Evolutionary conservation across 2,797 vertebrate species (phyloP).

Genomic region (Myotis myotis): DNA sequence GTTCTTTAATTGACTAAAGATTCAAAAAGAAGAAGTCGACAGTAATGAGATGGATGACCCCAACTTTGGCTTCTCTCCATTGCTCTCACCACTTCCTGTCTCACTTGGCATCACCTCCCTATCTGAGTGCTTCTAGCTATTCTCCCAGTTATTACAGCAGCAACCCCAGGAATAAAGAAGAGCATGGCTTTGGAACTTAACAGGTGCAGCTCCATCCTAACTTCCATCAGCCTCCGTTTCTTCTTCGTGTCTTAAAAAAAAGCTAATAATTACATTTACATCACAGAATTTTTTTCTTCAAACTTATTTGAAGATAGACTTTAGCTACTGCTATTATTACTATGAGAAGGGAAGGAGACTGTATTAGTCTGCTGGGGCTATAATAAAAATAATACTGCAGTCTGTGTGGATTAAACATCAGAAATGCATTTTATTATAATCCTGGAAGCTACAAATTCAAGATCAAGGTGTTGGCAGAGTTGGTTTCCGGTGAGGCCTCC

Average conservation of each 20-base stretch:
- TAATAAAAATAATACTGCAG: not conserved
- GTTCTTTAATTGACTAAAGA: not conserved
- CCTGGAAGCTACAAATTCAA: not conserved
- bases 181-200: not conserved
- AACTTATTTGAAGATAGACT: not conserved
- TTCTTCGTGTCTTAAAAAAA: not conserved
- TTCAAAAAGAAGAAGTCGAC: not conserved
- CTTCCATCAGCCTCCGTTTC: not conserved
- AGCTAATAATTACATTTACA: not conserved
- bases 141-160: not conserved
- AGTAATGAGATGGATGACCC: not conserved
- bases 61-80: not conserved
- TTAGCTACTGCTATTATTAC: not conserved
- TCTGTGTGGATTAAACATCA: not conserved
- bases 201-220: not conserved
- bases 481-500: not conserved
- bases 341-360: not conserved
- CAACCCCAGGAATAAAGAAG: not conserved
- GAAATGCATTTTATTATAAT: not conserved
- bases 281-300: not conserved
- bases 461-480: not conserved
- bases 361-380: not conserved
- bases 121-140: not conserved
- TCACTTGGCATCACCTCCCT: not conserved
- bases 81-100: not conserved